phyloP scores from a whole-genome alignment of 2,113 vertebrate species.

The Ochotona princeps region DNA sequence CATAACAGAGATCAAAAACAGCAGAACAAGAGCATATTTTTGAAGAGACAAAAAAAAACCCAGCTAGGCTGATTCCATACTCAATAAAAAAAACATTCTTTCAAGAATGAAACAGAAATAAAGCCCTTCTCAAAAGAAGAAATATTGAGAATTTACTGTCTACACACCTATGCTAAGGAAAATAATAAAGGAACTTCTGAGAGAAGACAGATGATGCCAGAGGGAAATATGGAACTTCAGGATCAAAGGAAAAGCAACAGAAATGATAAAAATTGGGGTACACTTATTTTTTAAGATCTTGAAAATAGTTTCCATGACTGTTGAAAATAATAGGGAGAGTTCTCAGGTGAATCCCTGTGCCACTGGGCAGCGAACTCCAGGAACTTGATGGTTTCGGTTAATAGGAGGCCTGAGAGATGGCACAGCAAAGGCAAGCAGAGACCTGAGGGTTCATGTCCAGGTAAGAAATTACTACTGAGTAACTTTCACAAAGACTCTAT shows the following conservation, averaged over 20 bases:
- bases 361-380: no score
- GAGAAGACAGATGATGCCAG: neutral
- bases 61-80: neutral
- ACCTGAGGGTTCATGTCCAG: no score
- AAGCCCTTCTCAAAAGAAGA: neutral
- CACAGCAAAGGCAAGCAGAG: no score
- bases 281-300: neutral
- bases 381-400: no score
- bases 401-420: no score
- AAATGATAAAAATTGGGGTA: neutral
- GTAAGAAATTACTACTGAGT: no score
- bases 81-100: slow-evolving; percentile 13
- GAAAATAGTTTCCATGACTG: neutral
- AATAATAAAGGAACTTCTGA: neutral
- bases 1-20: neutral
- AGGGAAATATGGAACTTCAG: neutral
- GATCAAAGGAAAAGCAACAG: neutral
- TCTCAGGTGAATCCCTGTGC: no score
- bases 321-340: neutral
- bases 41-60: neutral
- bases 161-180: neutral
- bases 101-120: neutral
- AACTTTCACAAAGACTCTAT: no score
- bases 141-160: neutral
- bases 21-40: neutral